phyloP scores from a whole-genome alignment of 1,140 invertebrate species.

The Adelges cooleyi region DNA sequence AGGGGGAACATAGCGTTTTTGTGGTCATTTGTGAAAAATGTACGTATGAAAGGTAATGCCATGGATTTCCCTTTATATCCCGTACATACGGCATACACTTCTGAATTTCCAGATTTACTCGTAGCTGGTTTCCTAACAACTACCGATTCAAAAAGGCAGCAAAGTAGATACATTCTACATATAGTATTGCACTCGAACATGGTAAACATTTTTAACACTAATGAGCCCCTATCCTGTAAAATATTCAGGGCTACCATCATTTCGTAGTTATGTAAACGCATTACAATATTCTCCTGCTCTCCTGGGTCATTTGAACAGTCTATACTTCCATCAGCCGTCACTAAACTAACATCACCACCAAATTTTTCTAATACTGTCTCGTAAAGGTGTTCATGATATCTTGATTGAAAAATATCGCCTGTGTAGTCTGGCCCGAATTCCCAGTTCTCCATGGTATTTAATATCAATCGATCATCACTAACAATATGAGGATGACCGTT shows the following conservation, averaged over 20 bases:
- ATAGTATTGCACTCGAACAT: constrained; percentile 72
- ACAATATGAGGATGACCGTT: constrained; percentile 62
- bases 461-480: constrained; percentile 74
- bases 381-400: not conserved
- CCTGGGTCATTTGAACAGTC: constrained; percentile 71
- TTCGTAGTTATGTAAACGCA: constrained; percentile 71
- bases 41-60: not conserved
- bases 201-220: constrained; percentile 89
- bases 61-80: constrained; percentile 41
- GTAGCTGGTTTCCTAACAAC: constrained; percentile 75
- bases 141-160: constrained; percentile 58
- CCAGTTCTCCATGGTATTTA: constrained; percentile 66
- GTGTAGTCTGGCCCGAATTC: constrained; percentile 72
- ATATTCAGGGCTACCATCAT: constrained; percentile 58
- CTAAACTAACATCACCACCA: constrained; percentile 41
- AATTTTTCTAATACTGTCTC: constrained; percentile 32
- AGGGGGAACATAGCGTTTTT: not conserved
- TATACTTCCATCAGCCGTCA: constrained; percentile 89
- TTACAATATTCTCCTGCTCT: constrained; percentile 71
- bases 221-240: constrained; percentile 57
- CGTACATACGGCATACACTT: constrained; percentile 76
- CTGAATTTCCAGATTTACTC: constrained; percentile 88
- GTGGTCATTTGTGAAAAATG: not conserved
- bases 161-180: constrained; percentile 66
- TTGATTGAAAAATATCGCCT: constrained; percentile 59